Evolutionary conservation across 2,888 invertebrate genomes (phyloP).

Genomic region (Stratiomys singularior): DNA sequence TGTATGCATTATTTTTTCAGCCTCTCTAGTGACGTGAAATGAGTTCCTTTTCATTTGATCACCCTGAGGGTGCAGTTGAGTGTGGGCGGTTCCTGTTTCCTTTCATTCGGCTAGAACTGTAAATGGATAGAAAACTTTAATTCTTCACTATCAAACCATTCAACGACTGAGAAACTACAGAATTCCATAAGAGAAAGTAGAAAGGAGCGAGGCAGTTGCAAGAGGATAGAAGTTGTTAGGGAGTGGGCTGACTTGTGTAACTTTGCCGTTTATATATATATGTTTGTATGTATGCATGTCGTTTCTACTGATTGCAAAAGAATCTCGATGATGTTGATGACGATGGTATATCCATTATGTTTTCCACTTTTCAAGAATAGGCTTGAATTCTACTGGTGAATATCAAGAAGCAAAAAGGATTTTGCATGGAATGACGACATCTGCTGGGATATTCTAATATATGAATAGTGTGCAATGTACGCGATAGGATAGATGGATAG

Average conservation of each 20-base stretch:
- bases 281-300: too few species aligned
- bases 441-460: constrained; percentile 1
- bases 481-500: constrained; percentile 7
- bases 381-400: constrained; percentile 27
- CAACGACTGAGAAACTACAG: constrained; percentile 6
- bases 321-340: constrained; percentile 26
- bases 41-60: constrained; percentile 50
- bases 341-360: constrained; percentile 36
- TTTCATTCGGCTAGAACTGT: constrained; percentile 30
- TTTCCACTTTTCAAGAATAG: constrained; percentile 28
- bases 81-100: constrained; percentile 42
- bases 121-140: constrained; percentile 42
- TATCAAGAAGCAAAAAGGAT: background rate
- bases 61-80: constrained; percentile 39
- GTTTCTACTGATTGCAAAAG: constrained; percentile 33
- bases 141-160: constrained; percentile 16
- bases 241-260: background rate
- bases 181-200: too few species aligned
- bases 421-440: constrained; percentile 40
- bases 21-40: constrained; percentile 43
- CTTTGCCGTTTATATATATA: background rate
- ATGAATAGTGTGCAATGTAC: constrained; percentile 15
- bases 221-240: background rate
- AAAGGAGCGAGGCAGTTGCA: too few species aligned
- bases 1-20: background rate